A percentile compares a stretch with the other conserved stretches of the same genome.
phyloP scores from a whole-genome alignment of 2,113 vertebrate species.

The Thymallus thymallus region DNA sequence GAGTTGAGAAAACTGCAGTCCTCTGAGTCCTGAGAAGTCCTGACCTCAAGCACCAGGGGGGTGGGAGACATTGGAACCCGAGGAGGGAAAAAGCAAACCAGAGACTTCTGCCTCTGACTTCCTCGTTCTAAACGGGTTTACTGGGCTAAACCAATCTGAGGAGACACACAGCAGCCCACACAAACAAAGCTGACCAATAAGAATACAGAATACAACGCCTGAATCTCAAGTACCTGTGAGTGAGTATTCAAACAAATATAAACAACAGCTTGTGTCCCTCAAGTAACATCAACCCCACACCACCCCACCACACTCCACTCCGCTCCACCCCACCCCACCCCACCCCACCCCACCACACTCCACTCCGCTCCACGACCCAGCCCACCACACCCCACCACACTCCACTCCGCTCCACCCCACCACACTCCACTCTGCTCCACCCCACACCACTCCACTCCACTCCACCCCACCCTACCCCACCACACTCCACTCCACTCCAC shows the following conservation, averaged over 20 bases:
- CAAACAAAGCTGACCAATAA: neutral
- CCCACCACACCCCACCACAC: no score
- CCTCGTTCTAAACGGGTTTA: neutral
- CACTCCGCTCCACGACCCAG: no score
- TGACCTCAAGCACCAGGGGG: neutral
- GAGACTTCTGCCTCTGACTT: neutral
- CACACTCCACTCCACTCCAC: no score
- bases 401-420: no score
- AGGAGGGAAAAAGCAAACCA: neutral
- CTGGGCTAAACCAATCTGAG: neutral
- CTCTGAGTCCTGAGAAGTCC: neutral
- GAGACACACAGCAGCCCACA: neutral
- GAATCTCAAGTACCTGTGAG: neutral
- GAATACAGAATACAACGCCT: neutral
- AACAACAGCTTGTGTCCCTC: neutral
- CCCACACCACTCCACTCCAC: no score
- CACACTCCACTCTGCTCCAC: no score
- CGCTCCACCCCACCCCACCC: no score
- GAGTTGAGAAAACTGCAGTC: constrained; percentile 5
- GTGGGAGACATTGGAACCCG: no score
- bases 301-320: neutral
- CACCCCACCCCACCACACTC: no score
- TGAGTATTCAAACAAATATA: neutral
- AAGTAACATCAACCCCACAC: neutral
- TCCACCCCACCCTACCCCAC: no score